These are phyloP conservation scores for Myotis pilosus DNA, from an alignment of 2,797 vertebrate species.

Conservation along the genomic window DNA sequence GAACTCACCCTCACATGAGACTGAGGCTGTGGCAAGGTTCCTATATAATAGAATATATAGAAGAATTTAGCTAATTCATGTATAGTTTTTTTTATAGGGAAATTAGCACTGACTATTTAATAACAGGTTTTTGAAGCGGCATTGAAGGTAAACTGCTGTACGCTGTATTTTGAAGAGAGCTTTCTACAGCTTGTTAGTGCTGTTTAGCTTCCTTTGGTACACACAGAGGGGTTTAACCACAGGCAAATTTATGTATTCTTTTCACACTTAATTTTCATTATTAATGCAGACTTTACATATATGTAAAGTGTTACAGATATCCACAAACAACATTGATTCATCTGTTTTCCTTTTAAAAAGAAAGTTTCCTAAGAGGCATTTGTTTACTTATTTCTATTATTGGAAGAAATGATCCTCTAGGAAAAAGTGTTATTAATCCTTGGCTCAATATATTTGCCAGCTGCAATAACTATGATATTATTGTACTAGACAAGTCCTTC, in stretches of 20 bases:
- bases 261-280: conserved; percentile 47
- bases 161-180: conserved; percentile 35
- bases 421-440: conserved; percentile 57
- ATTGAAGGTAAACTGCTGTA: not conserved
- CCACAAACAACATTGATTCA: conserved; percentile 47
- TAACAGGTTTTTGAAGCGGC: conserved; percentile 1
- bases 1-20: not conserved
- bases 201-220: conserved; percentile 1
- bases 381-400: conserved; percentile 69
- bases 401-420: conserved; percentile 56
- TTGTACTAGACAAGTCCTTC: not conserved
- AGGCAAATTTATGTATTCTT: not conserved
- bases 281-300: conserved; percentile 15
- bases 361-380: conserved; percentile 12
- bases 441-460: conserved; percentile 48
- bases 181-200: not conserved
- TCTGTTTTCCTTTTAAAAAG: not conserved
- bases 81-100: conserved; percentile 42
- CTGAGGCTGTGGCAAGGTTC: conserved; percentile 28
- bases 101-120: conserved; percentile 31
- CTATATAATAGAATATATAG: not conserved
- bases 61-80: conserved; percentile 25
- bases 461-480: conserved; percentile 7
- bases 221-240: not conserved
- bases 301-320: conserved; percentile 37